These are phyloP conservation scores for Delia radicum DNA, from an alignment of 1,140 invertebrate species.

Conservation along the genomic window DNA sequence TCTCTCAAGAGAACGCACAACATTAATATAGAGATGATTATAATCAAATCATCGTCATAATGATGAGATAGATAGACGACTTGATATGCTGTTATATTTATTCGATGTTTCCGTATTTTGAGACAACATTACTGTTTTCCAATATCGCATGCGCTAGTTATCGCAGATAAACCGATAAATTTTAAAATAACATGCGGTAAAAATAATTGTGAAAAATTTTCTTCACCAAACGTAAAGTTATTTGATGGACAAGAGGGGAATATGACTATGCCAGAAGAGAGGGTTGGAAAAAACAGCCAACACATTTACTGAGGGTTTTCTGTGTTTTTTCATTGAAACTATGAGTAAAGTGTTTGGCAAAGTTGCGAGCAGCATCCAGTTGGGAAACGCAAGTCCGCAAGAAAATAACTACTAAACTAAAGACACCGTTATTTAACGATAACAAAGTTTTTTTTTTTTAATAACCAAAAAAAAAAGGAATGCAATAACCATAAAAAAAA, in stretches of 20 bases:
- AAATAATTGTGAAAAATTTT: background rate
- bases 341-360: slow-evolving; percentile 6
- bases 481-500: slow-evolving; percentile 17
- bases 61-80: background rate
- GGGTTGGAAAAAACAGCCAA: slow-evolving; percentile 16
- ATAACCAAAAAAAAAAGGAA: slow-evolving; percentile 13
- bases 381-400: slow-evolving; percentile 29
- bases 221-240: background rate
- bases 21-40: background rate
- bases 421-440: background rate
- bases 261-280: background rate
- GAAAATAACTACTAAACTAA: slow-evolving; percentile 19
- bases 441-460: background rate
- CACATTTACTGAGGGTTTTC: background rate
- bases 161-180: slow-evolving; percentile 19
- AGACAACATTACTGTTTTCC: background rate
- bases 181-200: background rate
- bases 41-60: background rate
- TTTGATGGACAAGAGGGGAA: background rate
- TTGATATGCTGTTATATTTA: no score
- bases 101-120: background rate
- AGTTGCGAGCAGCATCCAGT: slow-evolving; percentile 32
- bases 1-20: background rate
- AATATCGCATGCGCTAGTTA: slow-evolving; percentile 20
- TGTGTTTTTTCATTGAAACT: no score